Evolutionary conservation across 2,888 invertebrate genomes (phyloP).

Genomic region (Pterobdella sp.): DNA sequence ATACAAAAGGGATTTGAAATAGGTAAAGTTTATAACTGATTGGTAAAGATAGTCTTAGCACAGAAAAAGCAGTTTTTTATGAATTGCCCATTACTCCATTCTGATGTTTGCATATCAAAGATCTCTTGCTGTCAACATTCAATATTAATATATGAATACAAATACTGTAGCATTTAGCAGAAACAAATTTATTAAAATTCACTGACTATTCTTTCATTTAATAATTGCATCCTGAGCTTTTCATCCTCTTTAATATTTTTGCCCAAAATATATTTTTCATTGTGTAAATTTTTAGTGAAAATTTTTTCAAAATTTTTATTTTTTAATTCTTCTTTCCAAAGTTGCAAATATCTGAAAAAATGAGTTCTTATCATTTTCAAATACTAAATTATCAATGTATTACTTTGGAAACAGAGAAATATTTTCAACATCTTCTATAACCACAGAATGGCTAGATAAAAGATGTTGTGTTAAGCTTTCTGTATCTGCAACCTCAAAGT

Average conservation of each 20-base stretch:
- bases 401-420: not conserved
- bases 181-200: not conserved
- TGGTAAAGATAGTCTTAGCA: conserved; percentile 5
- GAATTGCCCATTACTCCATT: conserved; percentile 7
- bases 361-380: not conserved
- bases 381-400: not conserved
- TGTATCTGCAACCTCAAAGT: not conserved
- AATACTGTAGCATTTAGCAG: too few species aligned
- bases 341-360: not conserved
- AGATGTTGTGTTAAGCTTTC: not conserved
- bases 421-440: not conserved
- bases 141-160: too few species aligned
- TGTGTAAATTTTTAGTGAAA: not conserved
- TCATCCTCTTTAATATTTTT: not conserved
- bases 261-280: not conserved
- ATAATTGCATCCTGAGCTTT: not conserved
- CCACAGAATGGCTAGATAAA: not conserved
- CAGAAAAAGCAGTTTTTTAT: conserved; percentile 6
- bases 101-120: conserved; percentile 8
- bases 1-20: too few species aligned
- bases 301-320: not conserved
- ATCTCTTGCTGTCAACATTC: not conserved
- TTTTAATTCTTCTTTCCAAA: not conserved
- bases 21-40: too few species aligned
- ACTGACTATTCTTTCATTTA: not conserved